Base-by-base conservation (phyloP, 1,140 invertebrate species). In the Oreohelix idahoensis region DNA sequence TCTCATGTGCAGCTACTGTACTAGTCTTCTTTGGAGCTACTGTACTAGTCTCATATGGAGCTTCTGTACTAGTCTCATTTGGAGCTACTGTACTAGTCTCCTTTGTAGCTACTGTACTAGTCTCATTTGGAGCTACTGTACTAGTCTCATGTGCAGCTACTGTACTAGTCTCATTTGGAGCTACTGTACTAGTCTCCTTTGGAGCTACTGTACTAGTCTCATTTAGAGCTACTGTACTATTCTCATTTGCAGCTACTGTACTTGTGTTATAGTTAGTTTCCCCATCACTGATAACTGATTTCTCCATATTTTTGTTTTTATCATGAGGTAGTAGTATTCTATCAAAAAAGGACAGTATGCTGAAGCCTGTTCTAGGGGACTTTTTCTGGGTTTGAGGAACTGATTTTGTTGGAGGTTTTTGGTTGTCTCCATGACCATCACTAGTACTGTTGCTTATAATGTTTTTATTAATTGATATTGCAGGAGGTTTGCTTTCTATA, bases 311-410 rank as follows among this genome's bases (percentile, higher is more conserved):
- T 32, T 79, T 79, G 35, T 39, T 45, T 35, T 69, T 79, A 32
- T 71, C 66, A 8, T 69, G 36, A 38, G 80, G 80, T 17, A 82
- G 80, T 1, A 82, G 80, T 8, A 82, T 74, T 29, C 80, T 39
- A 39, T 82, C 80, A 63, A 82, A 82, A 63, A 82, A 82, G 1
- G 70, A 74, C 17, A 82, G 51, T 10, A 82, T 26, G 45, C 80
- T 82, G 35, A 82, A 82, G 4, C 70, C 70, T 20, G 80, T 73
- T 36, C 80, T 51, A 0, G 80, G 35, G 13, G 70, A 74, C 39
- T 82, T 82, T 38, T 38, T 53, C 49, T 8, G 45, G 23, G 29
- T 32, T 23, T 49, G 79, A 2, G 63, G 53, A 45, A 69, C 26
- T 35, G 79, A 32, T 38, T 49, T 66, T 35, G 0, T n/a, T 23